Conservation (phyloP, 1,140 invertebrate genomes). For the Aphelenchoides fujianensis region DNA sequence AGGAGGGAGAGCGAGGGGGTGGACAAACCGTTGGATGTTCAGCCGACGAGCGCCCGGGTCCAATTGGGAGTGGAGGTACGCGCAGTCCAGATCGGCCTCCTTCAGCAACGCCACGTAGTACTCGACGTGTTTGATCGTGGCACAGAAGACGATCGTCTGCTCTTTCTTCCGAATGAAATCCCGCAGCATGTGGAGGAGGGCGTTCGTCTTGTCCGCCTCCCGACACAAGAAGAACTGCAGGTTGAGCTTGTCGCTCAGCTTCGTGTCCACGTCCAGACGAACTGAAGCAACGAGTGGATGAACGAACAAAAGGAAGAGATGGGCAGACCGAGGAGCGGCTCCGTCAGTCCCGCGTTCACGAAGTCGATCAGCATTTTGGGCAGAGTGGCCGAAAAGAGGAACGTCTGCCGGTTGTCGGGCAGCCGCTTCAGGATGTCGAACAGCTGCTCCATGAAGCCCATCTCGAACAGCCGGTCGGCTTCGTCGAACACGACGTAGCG, state of each 20-base stretch:
- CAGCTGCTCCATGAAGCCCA: conserved; percentile 59
- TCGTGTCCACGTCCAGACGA: conserved; percentile 88
- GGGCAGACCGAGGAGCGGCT: conserved; percentile 75
- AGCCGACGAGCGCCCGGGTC: conserved; percentile 93
- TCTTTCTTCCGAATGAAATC: conserved; percentile 68
- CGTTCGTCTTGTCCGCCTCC: conserved; percentile 80
- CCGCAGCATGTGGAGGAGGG: conserved; percentile 78
- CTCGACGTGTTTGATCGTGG: conserved; percentile 97
- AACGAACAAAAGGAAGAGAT: too few species aligned
- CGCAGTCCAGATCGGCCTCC: conserved; percentile 75
- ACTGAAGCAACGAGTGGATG: conserved; percentile 42
- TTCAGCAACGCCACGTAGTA: conserved; percentile 76
- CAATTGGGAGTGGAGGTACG: conserved; percentile 88
- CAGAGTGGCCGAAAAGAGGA: conserved; percentile 94
- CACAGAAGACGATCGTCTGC: conserved; percentile 84
- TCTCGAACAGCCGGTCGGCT: conserved; percentile 73
- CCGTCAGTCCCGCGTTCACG: conserved; percentile 83
- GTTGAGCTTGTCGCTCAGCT: conserved; percentile 81
- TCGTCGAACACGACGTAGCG: conserved; percentile 96
- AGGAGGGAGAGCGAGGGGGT: neutral
- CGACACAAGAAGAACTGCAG: conserved; percentile 80
- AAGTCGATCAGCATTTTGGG: conserved; percentile 95
- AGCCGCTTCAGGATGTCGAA: conserved; percentile 83
- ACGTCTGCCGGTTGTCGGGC: conserved; percentile 80
- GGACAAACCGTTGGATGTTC: conserved; percentile 71